These are phyloP conservation scores for Nipponia nippon DNA, from an alignment of 2,113 vertebrate genomes.

Conservation along the genomic window DNA sequence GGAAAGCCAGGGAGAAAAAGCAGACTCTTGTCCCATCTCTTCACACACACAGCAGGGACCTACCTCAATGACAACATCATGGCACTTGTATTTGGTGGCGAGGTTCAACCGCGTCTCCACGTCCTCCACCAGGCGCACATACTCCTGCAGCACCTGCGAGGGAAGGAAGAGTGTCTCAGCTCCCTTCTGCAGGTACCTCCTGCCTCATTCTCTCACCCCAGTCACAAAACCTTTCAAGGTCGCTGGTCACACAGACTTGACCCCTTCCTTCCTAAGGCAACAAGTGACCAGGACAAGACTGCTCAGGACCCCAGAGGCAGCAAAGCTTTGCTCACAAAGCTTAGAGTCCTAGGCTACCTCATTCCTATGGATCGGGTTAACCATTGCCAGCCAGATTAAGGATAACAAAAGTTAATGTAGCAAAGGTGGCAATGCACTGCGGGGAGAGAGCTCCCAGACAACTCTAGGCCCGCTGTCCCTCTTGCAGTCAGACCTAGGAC, in stretches of 20 bases:
- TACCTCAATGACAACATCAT: constrained; percentile 92
- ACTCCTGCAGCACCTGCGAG: constrained; percentile 87
- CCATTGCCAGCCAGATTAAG: background rate
- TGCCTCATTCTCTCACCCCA: background rate
- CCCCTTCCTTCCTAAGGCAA: background rate
- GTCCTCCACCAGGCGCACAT: constrained; percentile 88
- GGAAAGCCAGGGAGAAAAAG: background rate
- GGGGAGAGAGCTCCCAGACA: background rate
- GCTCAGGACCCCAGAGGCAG: background rate
- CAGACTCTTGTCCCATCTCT: background rate
- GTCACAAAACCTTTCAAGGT: background rate
- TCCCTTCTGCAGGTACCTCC: background rate
- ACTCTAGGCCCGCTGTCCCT: background rate
- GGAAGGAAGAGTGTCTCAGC: background rate
- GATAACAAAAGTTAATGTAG: background rate
- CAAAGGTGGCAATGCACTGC: background rate
- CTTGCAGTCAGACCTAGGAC: background rate
- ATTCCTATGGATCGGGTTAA: background rate
- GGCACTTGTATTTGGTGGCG: constrained; percentile 92
- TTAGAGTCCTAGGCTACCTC: background rate
- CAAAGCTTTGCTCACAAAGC: background rate
- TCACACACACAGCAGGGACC: constrained; percentile 27
- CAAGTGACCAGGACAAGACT: background rate
- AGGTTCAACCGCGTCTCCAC: constrained; percentile 81
- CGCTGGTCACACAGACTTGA: background rate